These are phyloP conservation scores for Nasua narica DNA, from an alignment of 2,797 vertebrate species.

Conservation along the genomic window DNA sequence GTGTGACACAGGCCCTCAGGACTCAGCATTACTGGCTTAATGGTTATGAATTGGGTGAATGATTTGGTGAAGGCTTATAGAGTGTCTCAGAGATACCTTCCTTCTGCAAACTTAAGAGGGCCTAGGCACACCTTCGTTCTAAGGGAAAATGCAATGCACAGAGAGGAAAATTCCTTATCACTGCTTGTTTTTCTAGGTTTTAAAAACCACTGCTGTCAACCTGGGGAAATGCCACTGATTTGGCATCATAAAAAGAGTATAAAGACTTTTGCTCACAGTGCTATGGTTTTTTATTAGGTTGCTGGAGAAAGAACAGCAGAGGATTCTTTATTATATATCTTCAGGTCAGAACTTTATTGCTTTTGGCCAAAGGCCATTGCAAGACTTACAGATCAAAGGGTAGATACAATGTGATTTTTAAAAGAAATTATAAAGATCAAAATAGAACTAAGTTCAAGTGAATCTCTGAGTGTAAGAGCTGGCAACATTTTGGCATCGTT, in stretches of 20 bases:
- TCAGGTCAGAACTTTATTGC: slow-evolving; percentile 59
- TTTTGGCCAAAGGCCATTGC: slow-evolving; percentile 55
- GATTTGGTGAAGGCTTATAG: neutral
- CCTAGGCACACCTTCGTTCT: neutral
- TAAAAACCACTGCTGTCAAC: slow-evolving; percentile 9
- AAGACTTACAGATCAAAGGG: slow-evolving; percentile 30
- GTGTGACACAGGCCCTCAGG: neutral
- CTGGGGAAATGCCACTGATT: slow-evolving; percentile 46
- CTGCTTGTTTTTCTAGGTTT: slow-evolving; percentile 41
- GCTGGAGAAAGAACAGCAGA: slow-evolving; percentile 42
- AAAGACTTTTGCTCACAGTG: slow-evolving; percentile 47
- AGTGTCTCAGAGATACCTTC: neutral
- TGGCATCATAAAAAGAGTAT: slow-evolving; percentile 45
- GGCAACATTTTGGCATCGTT: slow-evolving; percentile 19
- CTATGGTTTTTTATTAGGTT: slow-evolving; percentile 58
- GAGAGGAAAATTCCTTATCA: slow-evolving; percentile 15
- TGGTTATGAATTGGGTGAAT: neutral
- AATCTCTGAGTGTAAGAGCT: neutral
- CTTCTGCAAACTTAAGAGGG: neutral
- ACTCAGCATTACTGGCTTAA: neutral
- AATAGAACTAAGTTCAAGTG: slow-evolving; percentile 40
- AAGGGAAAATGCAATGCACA: neutral
- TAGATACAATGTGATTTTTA: slow-evolving; percentile 15
- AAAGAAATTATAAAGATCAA: slow-evolving; percentile 58
- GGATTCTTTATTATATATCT: slow-evolving; percentile 48